Conservation (phyloP, 2,113 vertebrate species). For the Oenanthe melanoleuca region DNA sequence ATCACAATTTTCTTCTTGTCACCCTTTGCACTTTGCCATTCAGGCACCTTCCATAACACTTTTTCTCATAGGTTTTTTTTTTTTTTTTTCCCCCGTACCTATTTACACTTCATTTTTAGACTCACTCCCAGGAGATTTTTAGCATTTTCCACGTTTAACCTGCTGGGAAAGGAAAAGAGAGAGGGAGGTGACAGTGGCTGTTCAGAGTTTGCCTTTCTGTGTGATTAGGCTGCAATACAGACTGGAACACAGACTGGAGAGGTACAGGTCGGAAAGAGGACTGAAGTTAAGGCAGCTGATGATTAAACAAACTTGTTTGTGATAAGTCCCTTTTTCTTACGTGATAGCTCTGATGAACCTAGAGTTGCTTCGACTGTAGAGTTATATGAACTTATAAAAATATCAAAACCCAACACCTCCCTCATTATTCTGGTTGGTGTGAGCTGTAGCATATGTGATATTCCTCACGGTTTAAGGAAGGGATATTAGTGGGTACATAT, state of each 20-base stretch:
- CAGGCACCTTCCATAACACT: not conserved
- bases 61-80: slow-evolving; percentile 9
- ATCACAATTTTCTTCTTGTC: slow-evolving; percentile 63
- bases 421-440: slow-evolving; percentile 32
- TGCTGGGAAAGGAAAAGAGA: slow-evolving; percentile 17
- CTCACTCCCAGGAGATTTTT: slow-evolving; percentile 31
- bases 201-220: not conserved
- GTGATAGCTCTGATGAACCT: slow-evolving; percentile 3
- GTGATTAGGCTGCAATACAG: not conserved
- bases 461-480: not conserved
- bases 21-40: slow-evolving; percentile 49
- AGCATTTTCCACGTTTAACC: slow-evolving; percentile 33
- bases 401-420: slow-evolving; percentile 32
- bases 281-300: not conserved
- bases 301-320: not conserved
- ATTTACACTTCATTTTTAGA: slow-evolving; percentile 54
- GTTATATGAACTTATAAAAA: slow-evolving; percentile 19
- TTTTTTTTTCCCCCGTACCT: not conserved
- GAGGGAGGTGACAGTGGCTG: slow-evolving; percentile 9
- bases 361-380: slow-evolving; percentile 24
- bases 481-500: slow-evolving; percentile 21
- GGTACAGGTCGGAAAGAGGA: not conserved
- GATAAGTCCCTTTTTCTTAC: not conserved
- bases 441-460: slow-evolving; percentile 39
- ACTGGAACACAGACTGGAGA: not conserved